Conservation (phyloP, 2,797 vertebrate genomes). For the Scleropages formosus region DNA sequence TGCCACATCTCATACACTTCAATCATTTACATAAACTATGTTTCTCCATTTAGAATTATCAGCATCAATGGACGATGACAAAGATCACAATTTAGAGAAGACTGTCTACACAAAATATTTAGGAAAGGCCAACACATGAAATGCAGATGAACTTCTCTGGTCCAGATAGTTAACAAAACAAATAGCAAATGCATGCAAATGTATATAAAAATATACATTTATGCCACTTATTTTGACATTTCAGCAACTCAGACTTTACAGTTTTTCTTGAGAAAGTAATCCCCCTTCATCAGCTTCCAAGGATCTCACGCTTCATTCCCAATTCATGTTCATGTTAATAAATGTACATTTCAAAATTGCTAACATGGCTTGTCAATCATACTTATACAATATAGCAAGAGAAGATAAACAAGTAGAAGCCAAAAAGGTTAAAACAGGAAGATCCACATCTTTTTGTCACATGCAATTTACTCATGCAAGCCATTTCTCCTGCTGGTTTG, state of each 20-base stretch:
- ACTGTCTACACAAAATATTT: constrained; percentile 28
- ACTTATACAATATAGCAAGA: constrained; percentile 47
- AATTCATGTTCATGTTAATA: constrained; percentile 37
- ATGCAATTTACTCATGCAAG: constrained; percentile 80
- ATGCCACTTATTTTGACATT: constrained; percentile 38
- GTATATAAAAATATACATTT: constrained; percentile 44
- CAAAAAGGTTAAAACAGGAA: constrained; percentile 38
- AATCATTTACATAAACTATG: background rate
- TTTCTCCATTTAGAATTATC: constrained; percentile 5
- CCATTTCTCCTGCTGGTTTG: constrained; percentile 48
- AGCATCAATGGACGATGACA: background rate
- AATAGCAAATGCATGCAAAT: constrained; percentile 62
- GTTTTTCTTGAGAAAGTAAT: background rate
- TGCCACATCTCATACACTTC: too few relatives aligned
- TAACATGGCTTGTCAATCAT: constrained; percentile 48
- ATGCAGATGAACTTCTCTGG: constrained; percentile 49
- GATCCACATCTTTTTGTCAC: constrained; percentile 52
- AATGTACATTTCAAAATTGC: constrained; percentile 41
- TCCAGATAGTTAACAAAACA: constrained; percentile 56
- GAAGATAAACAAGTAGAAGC: constrained; percentile 55
- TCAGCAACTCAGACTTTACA: constrained; percentile 30
- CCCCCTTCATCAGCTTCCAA: constrained; percentile 35
- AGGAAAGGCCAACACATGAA: constrained; percentile 36
- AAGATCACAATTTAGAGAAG: constrained; percentile 4
- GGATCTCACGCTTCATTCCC: constrained; percentile 20